Conservation (phyloP, 1,140 invertebrate species). For the Armadillidium nasatum region DNA sequence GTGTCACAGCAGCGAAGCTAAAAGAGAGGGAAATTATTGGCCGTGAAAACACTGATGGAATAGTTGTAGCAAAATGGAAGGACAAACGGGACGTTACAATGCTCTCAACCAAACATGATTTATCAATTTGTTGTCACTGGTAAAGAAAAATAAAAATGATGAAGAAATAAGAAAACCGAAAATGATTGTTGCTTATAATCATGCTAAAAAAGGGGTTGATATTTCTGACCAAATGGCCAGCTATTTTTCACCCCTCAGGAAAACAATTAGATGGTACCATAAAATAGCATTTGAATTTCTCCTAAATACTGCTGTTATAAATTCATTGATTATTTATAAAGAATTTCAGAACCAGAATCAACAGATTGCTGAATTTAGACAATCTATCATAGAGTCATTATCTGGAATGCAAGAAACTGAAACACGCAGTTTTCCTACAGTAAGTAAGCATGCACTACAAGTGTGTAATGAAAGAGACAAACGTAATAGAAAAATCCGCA, state of each 20-base stretch:
- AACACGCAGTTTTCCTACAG: not conserved
- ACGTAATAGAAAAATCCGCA: not conserved
- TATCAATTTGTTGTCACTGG: not conserved
- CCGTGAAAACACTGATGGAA: not conserved
- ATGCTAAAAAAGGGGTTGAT: not conserved
- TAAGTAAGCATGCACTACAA: not conserved
- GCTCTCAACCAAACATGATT: not conserved
- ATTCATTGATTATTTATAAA: not conserved
- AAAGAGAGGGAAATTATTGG: not conserved
- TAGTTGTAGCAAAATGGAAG: not conserved
- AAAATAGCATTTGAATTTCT: not conserved
- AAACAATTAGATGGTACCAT: constrained; percentile 1
- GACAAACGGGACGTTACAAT: not conserved
- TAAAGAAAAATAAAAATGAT: not conserved
- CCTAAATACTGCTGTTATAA: not conserved
- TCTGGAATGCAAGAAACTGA: not conserved
- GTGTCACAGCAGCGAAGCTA: no score
- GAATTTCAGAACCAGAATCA: not conserved
- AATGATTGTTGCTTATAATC: not conserved
- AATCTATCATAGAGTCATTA: not conserved
- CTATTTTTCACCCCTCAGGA: no score
- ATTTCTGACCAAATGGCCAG: no score
- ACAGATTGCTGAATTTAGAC: not conserved
- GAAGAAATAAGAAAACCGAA: not conserved
- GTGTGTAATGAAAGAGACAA: not conserved